These are phyloP conservation scores for Cheirogaleus major DNA, from an alignment of 2,797 vertebrate species.

Conservation along the genomic window DNA sequence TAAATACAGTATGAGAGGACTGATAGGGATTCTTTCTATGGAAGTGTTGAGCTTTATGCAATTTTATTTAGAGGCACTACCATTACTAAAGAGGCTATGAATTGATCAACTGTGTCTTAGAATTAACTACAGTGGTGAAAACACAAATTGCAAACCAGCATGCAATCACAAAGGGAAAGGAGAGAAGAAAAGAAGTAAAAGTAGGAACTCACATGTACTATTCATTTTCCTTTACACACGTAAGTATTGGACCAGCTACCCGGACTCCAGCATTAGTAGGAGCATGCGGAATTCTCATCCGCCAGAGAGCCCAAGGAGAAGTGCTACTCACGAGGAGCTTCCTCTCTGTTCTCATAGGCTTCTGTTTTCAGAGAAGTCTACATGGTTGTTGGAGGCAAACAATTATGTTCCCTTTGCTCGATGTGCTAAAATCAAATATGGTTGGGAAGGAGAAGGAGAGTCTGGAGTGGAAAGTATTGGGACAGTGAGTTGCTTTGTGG, in stretches of 20 bases:
- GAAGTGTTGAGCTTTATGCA: slow-evolving; percentile 72
- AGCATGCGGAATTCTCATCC: neutral
- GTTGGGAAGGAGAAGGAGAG: neutral
- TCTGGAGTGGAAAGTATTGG: neutral
- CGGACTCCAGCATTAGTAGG: neutral
- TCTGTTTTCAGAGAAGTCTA: slow-evolving; percentile 18
- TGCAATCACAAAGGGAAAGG: slow-evolving; percentile 70
- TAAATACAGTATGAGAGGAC: slow-evolving; percentile 36
- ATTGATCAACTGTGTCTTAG: slow-evolving; percentile 82
- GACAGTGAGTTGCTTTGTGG: neutral
- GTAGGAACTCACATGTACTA: neutral
- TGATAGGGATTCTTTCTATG: slow-evolving; percentile 64
- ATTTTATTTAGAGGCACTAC: slow-evolving; percentile 78
- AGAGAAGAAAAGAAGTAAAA: slow-evolving; percentile 33
- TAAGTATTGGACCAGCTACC: slow-evolving; percentile 22
- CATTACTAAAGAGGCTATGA: slow-evolving; percentile 76
- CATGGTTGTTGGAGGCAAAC: neutral
- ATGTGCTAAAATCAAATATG: neutral
- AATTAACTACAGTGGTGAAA: slow-evolving; percentile 78
- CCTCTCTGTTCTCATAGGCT: slow-evolving; percentile 8
- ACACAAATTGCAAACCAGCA: slow-evolving; percentile 78
- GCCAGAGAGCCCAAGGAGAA: slow-evolving; percentile 26
- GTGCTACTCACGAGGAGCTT: neutral
- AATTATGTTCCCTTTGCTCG: neutral
- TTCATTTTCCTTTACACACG: slow-evolving; percentile 50